A percentile compares a stretch with the other conserved stretches of the same genome.
Evolutionary conservation across 2,113 vertebrate genomes (phyloP).

Genomic region (Castor canadensis): DNA sequence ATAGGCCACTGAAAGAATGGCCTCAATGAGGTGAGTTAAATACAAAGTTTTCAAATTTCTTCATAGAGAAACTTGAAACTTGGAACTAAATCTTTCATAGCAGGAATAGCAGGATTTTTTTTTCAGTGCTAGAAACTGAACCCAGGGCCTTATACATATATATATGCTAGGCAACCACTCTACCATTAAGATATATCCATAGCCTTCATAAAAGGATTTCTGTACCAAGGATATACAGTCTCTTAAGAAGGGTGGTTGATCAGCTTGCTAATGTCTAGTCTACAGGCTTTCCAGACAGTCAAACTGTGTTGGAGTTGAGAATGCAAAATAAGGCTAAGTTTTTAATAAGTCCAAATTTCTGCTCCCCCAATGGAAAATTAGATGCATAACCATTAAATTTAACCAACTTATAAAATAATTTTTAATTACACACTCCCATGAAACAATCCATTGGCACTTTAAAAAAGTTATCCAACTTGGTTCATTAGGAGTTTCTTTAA

Average conservation of each 20-base stretch:
- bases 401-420: neutral
- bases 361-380: constrained; percentile 11
- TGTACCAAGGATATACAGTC: neutral
- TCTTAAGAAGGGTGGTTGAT: neutral
- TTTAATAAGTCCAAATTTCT: neutral
- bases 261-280: neutral
- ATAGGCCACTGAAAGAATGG: neutral
- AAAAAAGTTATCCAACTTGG: neutral
- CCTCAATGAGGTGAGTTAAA: neutral
- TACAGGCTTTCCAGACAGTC: neutral
- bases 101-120: neutral
- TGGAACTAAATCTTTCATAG: neutral
- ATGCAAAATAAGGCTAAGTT: neutral
- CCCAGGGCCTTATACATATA: neutral
- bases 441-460: constrained; percentile 7
- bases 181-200: neutral
- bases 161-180: neutral
- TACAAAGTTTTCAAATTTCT: neutral
- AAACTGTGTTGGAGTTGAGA: neutral
- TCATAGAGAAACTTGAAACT: neutral
- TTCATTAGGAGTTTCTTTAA: constrained; percentile 35
- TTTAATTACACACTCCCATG: neutral
- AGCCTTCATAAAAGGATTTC: neutral
- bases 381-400: neutral
- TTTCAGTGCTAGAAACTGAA: too few species aligned